Conservation (phyloP, 2,113 vertebrate genomes). For the Ibidorhyncha struthersii region DNA sequence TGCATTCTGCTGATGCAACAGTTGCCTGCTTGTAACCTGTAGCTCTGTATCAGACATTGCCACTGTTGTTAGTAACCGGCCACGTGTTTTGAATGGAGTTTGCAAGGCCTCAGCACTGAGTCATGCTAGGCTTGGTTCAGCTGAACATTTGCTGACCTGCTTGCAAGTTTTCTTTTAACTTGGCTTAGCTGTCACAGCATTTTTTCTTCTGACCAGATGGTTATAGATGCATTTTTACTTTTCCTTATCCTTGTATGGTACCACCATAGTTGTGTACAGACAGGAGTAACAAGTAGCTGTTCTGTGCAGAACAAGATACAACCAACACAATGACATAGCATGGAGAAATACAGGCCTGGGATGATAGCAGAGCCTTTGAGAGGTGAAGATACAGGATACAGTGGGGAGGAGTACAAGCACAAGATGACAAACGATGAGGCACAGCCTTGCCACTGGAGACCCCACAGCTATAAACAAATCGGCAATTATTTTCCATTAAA, state of each 20-base stretch:
- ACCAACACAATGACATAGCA: fast-evolving
- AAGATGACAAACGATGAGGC: not conserved
- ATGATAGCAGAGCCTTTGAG: not conserved
- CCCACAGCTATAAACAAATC: not conserved
- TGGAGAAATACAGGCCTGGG: not conserved
- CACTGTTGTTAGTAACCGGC: not conserved
- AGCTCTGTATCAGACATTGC: not conserved
- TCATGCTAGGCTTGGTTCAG: not conserved
- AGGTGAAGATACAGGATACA: not conserved
- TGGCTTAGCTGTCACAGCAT: not conserved
- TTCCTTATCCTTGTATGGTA: not conserved
- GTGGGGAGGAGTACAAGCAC: not conserved
- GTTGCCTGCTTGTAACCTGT: not conserved
- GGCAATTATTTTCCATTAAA: not conserved
- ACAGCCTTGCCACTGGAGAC: not conserved
- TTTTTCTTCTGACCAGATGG: not conserved
- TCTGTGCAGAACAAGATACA: not conserved
- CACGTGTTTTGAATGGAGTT: not conserved
- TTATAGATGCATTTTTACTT: not conserved
- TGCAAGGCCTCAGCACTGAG: not conserved
- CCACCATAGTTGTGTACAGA: not conserved
- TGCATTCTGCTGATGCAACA: not conserved
- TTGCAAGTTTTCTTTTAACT: not conserved
- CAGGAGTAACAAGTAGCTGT: not conserved
- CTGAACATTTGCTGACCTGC: not conserved